A percentile compares a stretch with the other conserved stretches of the same genome.
These are phyloP conservation scores for Panorpa germanica DNA, from an alignment of 2,888 invertebrate genomes.

Conservation along the genomic window DNA sequence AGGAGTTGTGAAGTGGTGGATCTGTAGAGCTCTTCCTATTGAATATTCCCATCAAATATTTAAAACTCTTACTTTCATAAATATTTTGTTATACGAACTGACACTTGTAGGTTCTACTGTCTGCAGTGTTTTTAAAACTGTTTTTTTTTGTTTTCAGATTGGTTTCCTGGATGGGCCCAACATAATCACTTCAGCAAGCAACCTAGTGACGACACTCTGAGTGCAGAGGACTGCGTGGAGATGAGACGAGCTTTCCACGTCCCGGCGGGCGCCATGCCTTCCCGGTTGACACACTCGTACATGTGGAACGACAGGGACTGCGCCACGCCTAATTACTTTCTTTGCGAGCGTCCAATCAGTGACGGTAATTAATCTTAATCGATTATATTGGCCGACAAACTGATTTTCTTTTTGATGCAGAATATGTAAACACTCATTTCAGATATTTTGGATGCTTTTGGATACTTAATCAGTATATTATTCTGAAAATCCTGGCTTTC, in stretches of 20 bases:
- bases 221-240: constrained; percentile 68
- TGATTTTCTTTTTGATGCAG: too few species aligned
- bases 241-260: constrained; percentile 44
- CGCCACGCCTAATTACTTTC: constrained; percentile 48
- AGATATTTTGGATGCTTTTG: too few species aligned
- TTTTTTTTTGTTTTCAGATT: constrained; percentile 33
- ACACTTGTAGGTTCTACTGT: constrained; percentile 4
- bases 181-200: constrained; percentile 45
- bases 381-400: too few species aligned
- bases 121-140: not conserved
- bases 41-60: constrained; percentile 5
- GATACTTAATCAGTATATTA: too few species aligned
- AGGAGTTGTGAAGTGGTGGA: too few species aligned
- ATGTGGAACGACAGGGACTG: constrained; percentile 75
- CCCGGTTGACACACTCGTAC: constrained; percentile 33
- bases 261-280: constrained; percentile 23
- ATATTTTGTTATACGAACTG: constrained; percentile 2
- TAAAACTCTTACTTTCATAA: constrained; percentile 3
- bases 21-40: not conserved
- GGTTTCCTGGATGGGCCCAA: constrained; percentile 66
- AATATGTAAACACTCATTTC: too few species aligned
- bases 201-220: constrained; percentile 67
- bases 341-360: constrained; percentile 50
- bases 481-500: too few species aligned
- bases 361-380: constrained; percentile 37